Conservation (phyloP, 2,888 invertebrate genomes). For the Pheosia tremula region DNA sequence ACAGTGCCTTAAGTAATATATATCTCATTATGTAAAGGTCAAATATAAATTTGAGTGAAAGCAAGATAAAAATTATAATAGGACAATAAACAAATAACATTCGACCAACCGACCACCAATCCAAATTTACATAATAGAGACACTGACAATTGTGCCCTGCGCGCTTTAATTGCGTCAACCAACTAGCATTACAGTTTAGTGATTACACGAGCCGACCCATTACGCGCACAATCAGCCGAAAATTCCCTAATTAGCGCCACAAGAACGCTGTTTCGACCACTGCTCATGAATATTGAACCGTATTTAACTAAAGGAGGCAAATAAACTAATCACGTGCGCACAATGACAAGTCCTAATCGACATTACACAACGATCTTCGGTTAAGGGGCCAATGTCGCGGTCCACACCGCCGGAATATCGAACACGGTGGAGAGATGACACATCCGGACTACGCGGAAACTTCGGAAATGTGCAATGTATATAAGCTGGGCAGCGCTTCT, state of each 20-base stretch:
- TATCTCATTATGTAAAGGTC: too few species aligned
- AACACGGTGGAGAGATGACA: constrained; percentile 65
- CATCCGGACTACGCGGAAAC: constrained; percentile 75
- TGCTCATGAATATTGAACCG: constrained; percentile 70
- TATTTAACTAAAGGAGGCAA: constrained; percentile 19
- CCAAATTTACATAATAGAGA: constrained; percentile 30
- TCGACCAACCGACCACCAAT: constrained; percentile 23
- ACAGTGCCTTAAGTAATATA: too few species aligned
- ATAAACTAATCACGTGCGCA: constrained; percentile 67
- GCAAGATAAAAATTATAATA: too few species aligned
- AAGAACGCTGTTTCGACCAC: constrained; percentile 55
- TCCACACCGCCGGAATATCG: constrained; percentile 72
- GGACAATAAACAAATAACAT: constrained; percentile 10
- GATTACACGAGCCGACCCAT: constrained; percentile 38
- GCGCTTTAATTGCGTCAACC: constrained; percentile 43
- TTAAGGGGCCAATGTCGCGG: constrained; percentile 78
- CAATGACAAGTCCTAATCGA: constrained; percentile 80
- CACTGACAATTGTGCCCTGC: constrained; percentile 32
- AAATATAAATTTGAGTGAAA: too few species aligned
- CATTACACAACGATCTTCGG: constrained; percentile 75
- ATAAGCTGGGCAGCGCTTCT: constrained; percentile 51
- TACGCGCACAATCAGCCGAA: constrained; percentile 40
- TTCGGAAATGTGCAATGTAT: constrained; percentile 54
- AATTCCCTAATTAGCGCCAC: constrained; percentile 53
- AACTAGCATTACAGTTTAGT: constrained; percentile 31